Percentiles rank a stretch among this genome's conserved stretches.
These are phyloP conservation scores for Callaeas wilsoni DNA, from an alignment of 2,113 vertebrate species.

Conservation along the genomic window DNA sequence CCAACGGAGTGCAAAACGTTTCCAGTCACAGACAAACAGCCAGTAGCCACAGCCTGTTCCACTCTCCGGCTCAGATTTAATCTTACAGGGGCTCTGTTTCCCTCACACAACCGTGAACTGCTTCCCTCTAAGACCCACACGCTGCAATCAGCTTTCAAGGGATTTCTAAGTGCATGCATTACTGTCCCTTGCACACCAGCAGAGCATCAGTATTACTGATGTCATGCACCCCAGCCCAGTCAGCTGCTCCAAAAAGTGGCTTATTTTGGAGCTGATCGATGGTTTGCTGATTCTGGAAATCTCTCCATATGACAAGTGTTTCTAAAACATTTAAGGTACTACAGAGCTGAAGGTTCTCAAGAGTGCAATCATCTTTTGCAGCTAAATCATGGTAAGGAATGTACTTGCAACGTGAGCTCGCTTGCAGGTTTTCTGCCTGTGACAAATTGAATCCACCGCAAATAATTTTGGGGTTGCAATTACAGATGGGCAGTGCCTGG, in stretches of 20 bases:
- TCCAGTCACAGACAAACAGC: not conserved
- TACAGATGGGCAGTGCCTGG: not conserved
- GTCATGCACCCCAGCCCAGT: not conserved
- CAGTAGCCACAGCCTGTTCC: not conserved
- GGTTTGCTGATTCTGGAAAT: constrained; percentile 34
- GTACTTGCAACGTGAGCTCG: not conserved
- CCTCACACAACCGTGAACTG: not conserved
- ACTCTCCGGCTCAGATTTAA: not conserved
- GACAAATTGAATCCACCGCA: not conserved
- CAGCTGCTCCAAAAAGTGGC: constrained; percentile 2
- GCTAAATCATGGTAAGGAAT: constrained; percentile 6
- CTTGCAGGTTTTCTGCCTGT: not conserved
- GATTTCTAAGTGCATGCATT: not conserved
- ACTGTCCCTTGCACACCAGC: not conserved
- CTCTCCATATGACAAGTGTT: constrained; percentile 36
- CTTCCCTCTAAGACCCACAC: not conserved
- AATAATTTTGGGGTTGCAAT: not conserved
- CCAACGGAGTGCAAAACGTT: not conserved
- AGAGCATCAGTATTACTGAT: not conserved
- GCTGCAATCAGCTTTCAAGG: not conserved
- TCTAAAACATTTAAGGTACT: constrained; percentile 35
- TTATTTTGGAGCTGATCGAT: constrained; percentile 11
- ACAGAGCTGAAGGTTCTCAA: not conserved
- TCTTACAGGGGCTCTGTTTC: not conserved
- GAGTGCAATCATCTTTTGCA: constrained; percentile 14